Base-by-base conservation (phyloP, 1,140 invertebrate genomes). In the Drosophila chauvacae region DNA sequence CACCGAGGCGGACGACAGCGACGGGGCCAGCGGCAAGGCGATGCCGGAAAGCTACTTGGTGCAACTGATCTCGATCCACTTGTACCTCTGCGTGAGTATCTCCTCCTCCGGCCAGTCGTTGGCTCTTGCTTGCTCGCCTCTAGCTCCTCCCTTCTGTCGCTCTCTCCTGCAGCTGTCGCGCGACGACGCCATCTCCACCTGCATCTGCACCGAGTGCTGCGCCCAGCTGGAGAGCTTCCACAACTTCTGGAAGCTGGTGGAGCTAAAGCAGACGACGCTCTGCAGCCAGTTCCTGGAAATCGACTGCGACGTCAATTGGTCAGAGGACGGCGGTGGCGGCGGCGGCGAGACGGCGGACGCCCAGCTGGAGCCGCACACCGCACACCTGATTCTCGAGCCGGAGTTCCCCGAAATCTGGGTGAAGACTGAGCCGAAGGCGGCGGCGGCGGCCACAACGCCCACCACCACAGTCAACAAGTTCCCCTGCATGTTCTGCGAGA, bases 31-130 rank as follows among this genome's bases (percentile, higher is more conserved):
- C 65, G 82, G 70, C 51, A 80, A 70, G 55, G 57, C 61, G 75
- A 76, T 79, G 63, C 85, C 84, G 85, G 85, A 88, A 84, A 90
- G 83, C 81, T 84, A 90, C 51, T 70, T 90, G 81, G 79, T 91
- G 48, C 82, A 91, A 74, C 64, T 91, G 64, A 91, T 91, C 79
- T 90, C 90, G 44, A 91, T 81, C 51, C 90, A 91, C 60, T 81
- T 91, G 68, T 86, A 91, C 64, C 80, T 91, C 61, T 91, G 90
- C 64, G 90, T 91, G 78, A 85, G 84, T 87, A 58, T 23, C 37
- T 53, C 4, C 26, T 4, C 13, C 26, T 4, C 13, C 37, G 14
- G 28, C 26, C 20, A 33, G 28, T 33, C 26, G 9, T 30, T 9
- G 20, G 18, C 20, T 4, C 6, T 18, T 20, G 13, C 16, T 23